Evolutionary conservation across 2,797 vertebrate species (phyloP), one percentile per base, ranked within the genome.

Genomic region (Halcyon badia): DNA sequence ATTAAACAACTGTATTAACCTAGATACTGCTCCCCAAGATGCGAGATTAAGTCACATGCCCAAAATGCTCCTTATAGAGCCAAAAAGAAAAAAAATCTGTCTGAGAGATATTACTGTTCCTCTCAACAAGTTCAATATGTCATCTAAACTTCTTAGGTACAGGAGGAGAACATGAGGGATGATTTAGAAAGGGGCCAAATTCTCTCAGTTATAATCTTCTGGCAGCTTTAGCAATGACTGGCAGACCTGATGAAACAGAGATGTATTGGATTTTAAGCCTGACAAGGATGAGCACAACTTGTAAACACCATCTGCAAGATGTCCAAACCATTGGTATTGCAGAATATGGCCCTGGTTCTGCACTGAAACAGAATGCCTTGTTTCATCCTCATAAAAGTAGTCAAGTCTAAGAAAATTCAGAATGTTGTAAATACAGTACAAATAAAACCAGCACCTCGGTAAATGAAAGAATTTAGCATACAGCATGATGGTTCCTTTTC

Each of bases 291-390:
- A 75, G 33, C 44, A 68, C n/a, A 91, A 77, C 65, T 93, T 88
- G 49, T 68, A 94, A 96, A 94, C 82, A 88, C 79, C 61, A 87
- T 75, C 93, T 96, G 87, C 76, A 95, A 95, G 57, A n/a, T 21
- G 49, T 71, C 85, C 57, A 75, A 83, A 89, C 44, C 41, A 68
- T 49, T 80, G 60, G 12, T 57, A 76, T 64, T 48, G n/a, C 31
- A 81, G 68, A 88, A 75, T 77, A 58, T 56, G 39, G 80, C 66
- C 71, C 64, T 44, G 28, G n/a, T 62, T 85, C 91, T 71, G 14
- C n/a, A 42, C 17, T 58, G 46, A 88, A 89, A 90, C 26, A 35
- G 30, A 61, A 61, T 76, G n/a, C 72, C 62, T 42, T 41, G 10
- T 83, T 95, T 83, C 37, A 65, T 48, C 65, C 57, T 88, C 25